Conservation (phyloP, 1,140 invertebrate species). For the Scylla paramamosain region DNA sequence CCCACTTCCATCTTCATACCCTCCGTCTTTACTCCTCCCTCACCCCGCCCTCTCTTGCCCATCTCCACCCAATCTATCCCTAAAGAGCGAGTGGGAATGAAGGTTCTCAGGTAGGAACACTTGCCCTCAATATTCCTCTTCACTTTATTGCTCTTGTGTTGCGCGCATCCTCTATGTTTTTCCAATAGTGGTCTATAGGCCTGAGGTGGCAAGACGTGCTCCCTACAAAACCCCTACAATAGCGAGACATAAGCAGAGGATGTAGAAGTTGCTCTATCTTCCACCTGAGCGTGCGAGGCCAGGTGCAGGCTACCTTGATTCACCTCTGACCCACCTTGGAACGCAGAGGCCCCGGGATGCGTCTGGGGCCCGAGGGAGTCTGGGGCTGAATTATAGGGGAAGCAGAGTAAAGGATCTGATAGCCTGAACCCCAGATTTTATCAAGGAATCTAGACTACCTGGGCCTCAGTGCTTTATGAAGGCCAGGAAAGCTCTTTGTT, state of each 20-base stretch:
- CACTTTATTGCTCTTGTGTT: not conserved
- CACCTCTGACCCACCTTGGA: slow-evolving; percentile 18
- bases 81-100: not conserved
- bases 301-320: slow-evolving; percentile 5
- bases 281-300: not conserved
- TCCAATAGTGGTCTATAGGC: not conserved
- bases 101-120: slow-evolving; percentile 1
- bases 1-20: not conserved
- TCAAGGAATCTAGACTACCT: not conserved
- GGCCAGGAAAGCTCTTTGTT: not conserved
- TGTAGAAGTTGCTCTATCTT: not conserved
- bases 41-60: not conserved
- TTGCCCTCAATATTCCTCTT: not conserved
- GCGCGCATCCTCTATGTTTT: not conserved
- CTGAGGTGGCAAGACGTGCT: not conserved
- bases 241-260: not conserved
- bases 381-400: not conserved
- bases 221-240: not conserved
- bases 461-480: slow-evolving; percentile 11
- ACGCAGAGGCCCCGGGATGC: not conserved
- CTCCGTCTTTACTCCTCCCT: too few relatives aligned
- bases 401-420: slow-evolving; percentile 23
- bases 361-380: not conserved
- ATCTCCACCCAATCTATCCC: slow-evolving; percentile 9
- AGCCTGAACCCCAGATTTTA: not conserved